phyloP scores from a whole-genome alignment of 2,113 vertebrate species.

The Butorides virescens region DNA sequence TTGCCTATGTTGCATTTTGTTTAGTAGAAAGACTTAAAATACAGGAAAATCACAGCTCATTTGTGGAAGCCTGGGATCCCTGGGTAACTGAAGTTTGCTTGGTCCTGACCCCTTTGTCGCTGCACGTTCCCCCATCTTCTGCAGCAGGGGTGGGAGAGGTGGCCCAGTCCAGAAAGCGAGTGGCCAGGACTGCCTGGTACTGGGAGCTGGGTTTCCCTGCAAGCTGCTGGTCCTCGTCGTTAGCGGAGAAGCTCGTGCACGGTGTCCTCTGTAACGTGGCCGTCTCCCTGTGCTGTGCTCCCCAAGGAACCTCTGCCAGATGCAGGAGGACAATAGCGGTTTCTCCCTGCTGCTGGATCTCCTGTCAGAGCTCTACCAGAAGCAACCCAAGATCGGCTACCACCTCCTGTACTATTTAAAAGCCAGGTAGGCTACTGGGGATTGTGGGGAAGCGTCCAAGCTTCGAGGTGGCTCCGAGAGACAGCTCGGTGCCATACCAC shows the following conservation, averaged over 20 bases:
- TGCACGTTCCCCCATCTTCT: fast-evolving
- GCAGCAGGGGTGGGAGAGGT: background rate
- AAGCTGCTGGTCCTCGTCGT: fast-evolving
- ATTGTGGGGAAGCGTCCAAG: fast-evolving
- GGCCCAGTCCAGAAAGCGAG: too few relatives aligned
- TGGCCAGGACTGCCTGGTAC: background rate
- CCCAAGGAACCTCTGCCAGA: slow-evolving; percentile 91
- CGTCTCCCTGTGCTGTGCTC: background rate
- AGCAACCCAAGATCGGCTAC: slow-evolving; percentile 96
- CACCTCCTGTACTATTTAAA: slow-evolving; percentile 95
- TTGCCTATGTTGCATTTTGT: fast-evolving
- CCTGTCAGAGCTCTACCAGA: slow-evolving; percentile 94
- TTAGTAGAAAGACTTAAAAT: background rate
- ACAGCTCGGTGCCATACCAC: fast-evolving
- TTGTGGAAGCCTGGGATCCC: background rate
- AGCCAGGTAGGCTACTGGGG: slow-evolving; percentile 80
- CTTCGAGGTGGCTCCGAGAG: background rate
- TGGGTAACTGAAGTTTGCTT: background rate
- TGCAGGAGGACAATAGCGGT: slow-evolving; percentile 96
- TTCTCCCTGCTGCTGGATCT: slow-evolving; percentile 93
- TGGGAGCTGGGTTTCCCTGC: background rate
- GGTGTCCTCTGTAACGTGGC: fast-evolving
- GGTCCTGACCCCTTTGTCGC: background rate
- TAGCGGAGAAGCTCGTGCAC: fast-evolving
- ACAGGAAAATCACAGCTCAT: fast-evolving